Base-by-base conservation (phyloP, 2,113 vertebrate genomes). In the Sciurus niger region DNA sequence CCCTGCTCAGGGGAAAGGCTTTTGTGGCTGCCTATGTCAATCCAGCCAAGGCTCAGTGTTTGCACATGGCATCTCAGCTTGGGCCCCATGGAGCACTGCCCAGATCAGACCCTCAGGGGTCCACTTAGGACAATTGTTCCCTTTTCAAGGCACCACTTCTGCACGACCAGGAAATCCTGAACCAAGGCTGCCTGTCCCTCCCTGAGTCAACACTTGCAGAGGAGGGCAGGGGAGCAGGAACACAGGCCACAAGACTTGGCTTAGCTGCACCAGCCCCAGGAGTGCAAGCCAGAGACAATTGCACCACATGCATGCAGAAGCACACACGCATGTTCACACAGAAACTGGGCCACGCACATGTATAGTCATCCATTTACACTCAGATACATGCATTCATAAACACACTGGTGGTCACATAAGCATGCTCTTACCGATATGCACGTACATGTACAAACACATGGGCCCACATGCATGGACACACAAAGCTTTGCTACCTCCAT, bases 101-200 rank as follows among this genome's bases (percentile, higher is more conserved):
- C 51, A 4, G 25, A 22, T 73, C 76, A 73, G 93, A 77, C 84
- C 74, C 87, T 97, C 86, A 78, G 60, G 16, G 16, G 22, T 88
- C 97, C 97, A 98, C 90, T 98, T 95, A 93, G 79, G 89, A 92
- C 32, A 93, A 93, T 89, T 92, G 95, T 90, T 98, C 95, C 96
- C 86, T 96, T 97, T 96, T 88, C 91, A 55, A 88, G 87, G 12
- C 40, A 95, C 89, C 96, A 92, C 97, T 97, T 96, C 96, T 97
- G 84, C 94, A 65, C 85, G 87, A 98, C 74, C 88, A 96, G 96
- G 97, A 98, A 98, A 97, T 93, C 93, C 97, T 97, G 96, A 97
- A 96, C 63, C 22, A 24, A 96, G 60, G 68, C 92, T 70, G 82
- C 95, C 92, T 16, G 68, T 37, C 86, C 92, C 96, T 96, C 96